Percentiles rank a stretch among this genome's conserved stretches.
Evolutionary conservation across 2,888 invertebrate genomes (phyloP).

Genomic region (Silvanus unidentatus): DNA sequence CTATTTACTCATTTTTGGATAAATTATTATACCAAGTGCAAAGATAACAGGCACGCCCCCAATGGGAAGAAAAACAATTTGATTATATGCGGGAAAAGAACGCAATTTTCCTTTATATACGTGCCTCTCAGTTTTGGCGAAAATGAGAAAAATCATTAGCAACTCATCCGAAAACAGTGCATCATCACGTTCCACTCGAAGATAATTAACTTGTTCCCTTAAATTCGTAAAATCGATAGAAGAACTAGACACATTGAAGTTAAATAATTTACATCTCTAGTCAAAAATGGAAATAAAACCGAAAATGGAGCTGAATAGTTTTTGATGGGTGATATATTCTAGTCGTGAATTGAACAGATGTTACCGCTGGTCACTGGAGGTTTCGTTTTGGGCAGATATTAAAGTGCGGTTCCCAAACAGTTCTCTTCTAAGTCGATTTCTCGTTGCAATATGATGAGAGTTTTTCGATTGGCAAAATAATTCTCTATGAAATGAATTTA

Average conservation of each 20-base stretch:
- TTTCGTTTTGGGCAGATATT: constrained; percentile 32
- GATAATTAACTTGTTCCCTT: constrained; percentile 15
- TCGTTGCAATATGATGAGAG: not conserved
- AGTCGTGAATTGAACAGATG: constrained; percentile 36
- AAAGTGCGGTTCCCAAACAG: constrained; percentile 25
- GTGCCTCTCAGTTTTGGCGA: constrained; percentile 7
- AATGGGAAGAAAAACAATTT: constrained; percentile 1
- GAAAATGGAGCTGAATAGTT: constrained; percentile 38
- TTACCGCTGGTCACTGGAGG: constrained; percentile 39
- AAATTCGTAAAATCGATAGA: constrained; percentile 8
- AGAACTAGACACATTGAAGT: too few relatives aligned
- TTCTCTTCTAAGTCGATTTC: constrained; percentile 5
- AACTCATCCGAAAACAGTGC: constrained; percentile 18
- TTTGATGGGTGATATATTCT: constrained; percentile 43
- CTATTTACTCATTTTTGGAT: too few relatives aligned
- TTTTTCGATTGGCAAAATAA: not conserved
- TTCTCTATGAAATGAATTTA: too few relatives aligned
- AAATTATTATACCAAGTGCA: constrained; percentile 7
- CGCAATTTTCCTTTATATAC: constrained; percentile 1
- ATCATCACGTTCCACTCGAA: constrained; percentile 15
- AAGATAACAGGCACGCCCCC: too few relatives aligned
- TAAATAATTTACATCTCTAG: too few relatives aligned
- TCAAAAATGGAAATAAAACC: constrained; percentile 36
- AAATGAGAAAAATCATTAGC: constrained; percentile 29
- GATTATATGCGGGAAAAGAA: constrained; percentile 2